A percentile compares a stretch with the other conserved stretches of the same genome.
phyloP scores from a whole-genome alignment of 2,888 invertebrate species.

The Osmoderma eremita region DNA sequence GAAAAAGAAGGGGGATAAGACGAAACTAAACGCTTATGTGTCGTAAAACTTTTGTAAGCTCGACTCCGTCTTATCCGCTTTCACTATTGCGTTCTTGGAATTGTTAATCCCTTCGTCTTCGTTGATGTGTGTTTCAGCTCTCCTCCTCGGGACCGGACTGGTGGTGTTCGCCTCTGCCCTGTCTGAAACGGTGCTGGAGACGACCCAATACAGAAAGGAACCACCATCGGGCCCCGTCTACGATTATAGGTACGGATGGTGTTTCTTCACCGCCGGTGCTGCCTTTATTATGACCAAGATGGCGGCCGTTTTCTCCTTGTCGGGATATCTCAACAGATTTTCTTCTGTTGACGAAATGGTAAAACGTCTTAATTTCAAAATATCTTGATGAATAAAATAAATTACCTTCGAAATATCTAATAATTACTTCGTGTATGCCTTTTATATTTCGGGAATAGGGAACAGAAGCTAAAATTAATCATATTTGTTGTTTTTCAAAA shows the following conservation, averaged over 20 bases:
- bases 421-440: no score
- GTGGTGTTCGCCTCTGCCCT: conserved; percentile 71
- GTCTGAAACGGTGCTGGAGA: conserved; percentile 69
- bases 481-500: no score
- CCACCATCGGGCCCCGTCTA: conserved; percentile 57
- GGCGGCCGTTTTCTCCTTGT: conserved; percentile 69
- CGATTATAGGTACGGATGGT: conserved; percentile 72
- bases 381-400: neutral
- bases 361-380: conserved; percentile 45
- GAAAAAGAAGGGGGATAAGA: conserved; percentile 19
- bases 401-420: no score
- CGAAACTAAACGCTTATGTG: conserved; percentile 28
- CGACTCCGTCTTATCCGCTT: conserved; percentile 29
- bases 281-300: conserved; percentile 70
- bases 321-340: conserved; percentile 70
- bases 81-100: conserved; percentile 27
- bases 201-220: conserved; percentile 62
- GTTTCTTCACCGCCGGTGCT: conserved; percentile 70
- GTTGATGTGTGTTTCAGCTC: conserved; percentile 64
- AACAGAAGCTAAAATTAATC: no score
- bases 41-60: conserved; percentile 32
- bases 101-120: conserved; percentile 37
- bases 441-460: no score
- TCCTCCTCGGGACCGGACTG: conserved; percentile 70
- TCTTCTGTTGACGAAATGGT: conserved; percentile 72